These are phyloP conservation scores for Philonicus albiceps DNA, from an alignment of 2,888 invertebrate genomes.

Conservation along the genomic window DNA sequence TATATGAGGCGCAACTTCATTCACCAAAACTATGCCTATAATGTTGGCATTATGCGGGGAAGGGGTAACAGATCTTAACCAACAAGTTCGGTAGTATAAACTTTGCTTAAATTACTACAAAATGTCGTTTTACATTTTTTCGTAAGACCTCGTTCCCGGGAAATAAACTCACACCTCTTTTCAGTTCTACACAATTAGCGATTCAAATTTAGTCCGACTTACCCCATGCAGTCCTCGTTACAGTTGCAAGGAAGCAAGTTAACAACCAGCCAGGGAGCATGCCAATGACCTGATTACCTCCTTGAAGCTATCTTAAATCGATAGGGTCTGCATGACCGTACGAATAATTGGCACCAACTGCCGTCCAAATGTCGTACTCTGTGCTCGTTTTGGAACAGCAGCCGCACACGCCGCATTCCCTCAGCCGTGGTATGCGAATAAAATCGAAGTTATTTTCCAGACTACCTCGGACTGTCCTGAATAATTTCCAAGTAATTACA, in stretches of 20 bases:
- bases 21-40: neutral
- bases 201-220: neutral
- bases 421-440: neutral
- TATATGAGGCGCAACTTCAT: neutral
- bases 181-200: neutral
- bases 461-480: constrained; percentile 18
- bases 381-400: neutral
- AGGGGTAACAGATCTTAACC: neutral
- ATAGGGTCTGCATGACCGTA: neutral
- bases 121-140: neutral
- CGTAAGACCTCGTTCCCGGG: neutral
- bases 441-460: constrained; percentile 1
- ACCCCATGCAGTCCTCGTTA: neutral
- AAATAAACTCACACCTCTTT: neutral
- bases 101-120: neutral
- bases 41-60: neutral
- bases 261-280: neutral
- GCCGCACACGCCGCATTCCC: neutral
- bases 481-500: constrained; percentile 27
- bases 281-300: constrained; percentile 24
- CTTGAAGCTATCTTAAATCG: neutral
- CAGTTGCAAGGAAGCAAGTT: neutral
- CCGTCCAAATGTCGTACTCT: neutral
- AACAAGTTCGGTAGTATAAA: neutral
- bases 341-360: neutral